Percentiles rank a stretch among this genome's conserved stretches.
These are phyloP conservation scores for Drosophila repletoides DNA, from an alignment of 1,140 invertebrate genomes.

Conservation along the genomic window DNA sequence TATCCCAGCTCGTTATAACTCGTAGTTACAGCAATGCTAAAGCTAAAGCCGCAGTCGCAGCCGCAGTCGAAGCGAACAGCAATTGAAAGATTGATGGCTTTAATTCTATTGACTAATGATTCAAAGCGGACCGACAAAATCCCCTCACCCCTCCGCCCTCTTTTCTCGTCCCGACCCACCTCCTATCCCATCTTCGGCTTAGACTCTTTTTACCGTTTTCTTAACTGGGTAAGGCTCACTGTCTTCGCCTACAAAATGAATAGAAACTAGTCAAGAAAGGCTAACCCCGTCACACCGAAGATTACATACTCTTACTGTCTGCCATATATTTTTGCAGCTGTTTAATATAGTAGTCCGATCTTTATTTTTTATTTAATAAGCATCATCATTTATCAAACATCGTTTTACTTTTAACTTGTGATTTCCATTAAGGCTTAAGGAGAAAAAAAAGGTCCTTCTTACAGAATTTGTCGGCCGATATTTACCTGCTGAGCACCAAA, in stretches of 20 bases:
- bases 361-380: too few species aligned
- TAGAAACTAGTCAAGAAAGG: too few species aligned
- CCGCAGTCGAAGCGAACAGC: conserved; percentile 14
- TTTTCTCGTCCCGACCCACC: conserved; percentile 1
- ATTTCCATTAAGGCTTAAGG: too few species aligned
- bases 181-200: not conserved
- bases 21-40: conserved; percentile 13
- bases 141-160: not conserved
- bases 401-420: too few species aligned
- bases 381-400: too few species aligned
- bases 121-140: conserved; percentile 48
- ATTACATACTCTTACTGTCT: too few species aligned
- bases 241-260: not conserved
- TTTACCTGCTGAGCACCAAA: too few species aligned
- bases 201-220: conserved; percentile 13
- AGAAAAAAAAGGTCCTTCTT: too few species aligned
- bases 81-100: conserved; percentile 70
- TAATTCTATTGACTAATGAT: conserved; percentile 47
- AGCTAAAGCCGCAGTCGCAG: not conserved
- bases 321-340: too few species aligned
- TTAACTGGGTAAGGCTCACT: conserved; percentile 10
- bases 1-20: conserved; percentile 18
- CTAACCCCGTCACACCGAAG: too few species aligned
- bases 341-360: too few species aligned
- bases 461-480: too few species aligned